Percentiles rank a stretch among this genome's conserved stretches.
These are phyloP conservation scores for Drepana falcataria DNA, from an alignment of 2,888 invertebrate genomes.

Conservation along the genomic window DNA sequence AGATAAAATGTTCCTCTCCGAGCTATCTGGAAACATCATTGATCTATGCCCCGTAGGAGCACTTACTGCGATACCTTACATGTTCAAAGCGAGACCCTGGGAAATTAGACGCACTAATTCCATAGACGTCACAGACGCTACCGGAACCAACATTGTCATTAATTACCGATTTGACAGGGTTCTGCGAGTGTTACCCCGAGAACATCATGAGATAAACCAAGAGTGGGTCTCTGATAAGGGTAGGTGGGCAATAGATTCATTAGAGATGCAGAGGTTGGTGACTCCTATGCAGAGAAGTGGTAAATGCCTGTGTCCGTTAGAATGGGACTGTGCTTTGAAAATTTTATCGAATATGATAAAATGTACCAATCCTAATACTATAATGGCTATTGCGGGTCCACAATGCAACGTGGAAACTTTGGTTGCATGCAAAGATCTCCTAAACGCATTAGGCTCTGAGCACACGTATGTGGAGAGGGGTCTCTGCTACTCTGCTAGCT, in stretches of 20 bases:
- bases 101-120: constrained; percentile 87
- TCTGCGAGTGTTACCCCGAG: constrained; percentile 57
- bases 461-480: constrained; percentile 51
- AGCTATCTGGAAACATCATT: constrained; percentile 98
- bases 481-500: constrained; percentile 31
- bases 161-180: constrained; percentile 56
- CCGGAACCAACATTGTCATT: constrained; percentile 60
- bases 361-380: constrained; percentile 76
- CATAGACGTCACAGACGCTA: constrained; percentile 67
- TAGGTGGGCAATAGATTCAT: constrained; percentile 96
- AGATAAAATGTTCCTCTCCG: constrained; percentile 97
- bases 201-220: constrained; percentile 84
- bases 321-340: constrained; percentile 95
- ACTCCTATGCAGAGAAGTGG: constrained; percentile 91
- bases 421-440: constrained; percentile 58
- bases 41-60: constrained; percentile 99
- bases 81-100: constrained; percentile 98
- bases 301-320: constrained; percentile 86
- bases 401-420: constrained; percentile 61
- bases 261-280: constrained; percentile 95
- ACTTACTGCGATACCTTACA: constrained; percentile 96
- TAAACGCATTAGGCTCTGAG: constrained; percentile 58
- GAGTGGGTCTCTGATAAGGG: constrained; percentile 99
- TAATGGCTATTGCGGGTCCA: constrained; percentile 60
- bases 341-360: constrained; percentile 81